A percentile compares a stretch with the other conserved stretches of the same genome.
Conservation (phyloP, 2,888 invertebrate species). For the Eledona agricola region DNA sequence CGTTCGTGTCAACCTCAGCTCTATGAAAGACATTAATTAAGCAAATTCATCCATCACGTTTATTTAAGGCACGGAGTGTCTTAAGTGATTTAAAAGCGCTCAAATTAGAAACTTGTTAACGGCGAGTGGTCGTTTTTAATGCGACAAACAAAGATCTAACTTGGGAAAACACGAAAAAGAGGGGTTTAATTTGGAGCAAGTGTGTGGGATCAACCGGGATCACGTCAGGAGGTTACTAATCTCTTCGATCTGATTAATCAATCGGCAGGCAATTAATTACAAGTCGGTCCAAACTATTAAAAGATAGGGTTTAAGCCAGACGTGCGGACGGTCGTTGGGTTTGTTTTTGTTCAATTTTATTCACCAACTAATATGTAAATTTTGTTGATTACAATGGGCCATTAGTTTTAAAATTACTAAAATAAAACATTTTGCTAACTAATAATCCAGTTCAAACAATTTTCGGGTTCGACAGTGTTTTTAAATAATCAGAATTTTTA, state of each 20-base stretch:
- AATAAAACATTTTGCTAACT: no score
- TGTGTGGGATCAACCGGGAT: conserved; percentile 14
- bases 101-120: conserved; percentile 6
- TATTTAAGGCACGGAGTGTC: conserved; percentile 5
- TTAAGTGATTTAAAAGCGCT: conserved; percentile 5
- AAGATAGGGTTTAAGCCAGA: conserved; percentile 17
- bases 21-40: conserved; percentile 1
- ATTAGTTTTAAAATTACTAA: no score
- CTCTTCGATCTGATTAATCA: conserved; percentile 16
- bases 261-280: conserved; percentile 16
- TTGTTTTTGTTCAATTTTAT: no score
- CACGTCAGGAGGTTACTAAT: conserved; percentile 10
- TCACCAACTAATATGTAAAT: no score
- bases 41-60: conserved; percentile 13
- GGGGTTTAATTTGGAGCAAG: conserved; percentile 13
- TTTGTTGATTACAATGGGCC: no score
- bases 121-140: conserved; percentile 5
- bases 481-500: no score
- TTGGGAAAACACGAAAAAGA: conserved; percentile 2
- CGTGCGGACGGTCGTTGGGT: not conserved
- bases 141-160: conserved; percentile 2
- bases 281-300: conserved; percentile 11
- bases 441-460: no score
- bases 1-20: not conserved
- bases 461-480: no score